Evolutionary conservation across 2,113 vertebrate species (phyloP).

Genomic region (Anoplopoma fimbria): DNA sequence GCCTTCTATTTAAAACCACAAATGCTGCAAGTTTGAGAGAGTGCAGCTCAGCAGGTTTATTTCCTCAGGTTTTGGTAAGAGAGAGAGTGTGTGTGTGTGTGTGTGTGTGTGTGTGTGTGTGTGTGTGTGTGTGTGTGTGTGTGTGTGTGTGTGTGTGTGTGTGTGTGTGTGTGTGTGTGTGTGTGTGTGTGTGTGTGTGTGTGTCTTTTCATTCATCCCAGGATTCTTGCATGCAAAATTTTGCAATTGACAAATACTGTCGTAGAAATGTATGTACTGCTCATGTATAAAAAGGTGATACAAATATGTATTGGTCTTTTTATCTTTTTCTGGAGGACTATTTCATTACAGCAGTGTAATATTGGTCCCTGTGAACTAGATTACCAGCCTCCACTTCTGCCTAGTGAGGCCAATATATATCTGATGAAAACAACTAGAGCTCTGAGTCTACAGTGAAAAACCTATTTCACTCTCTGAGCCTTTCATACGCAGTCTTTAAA

Average conservation of each 20-base stretch:
- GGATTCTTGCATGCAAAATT: not conserved
- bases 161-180: not conserved
- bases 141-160: not conserved
- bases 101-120: not conserved
- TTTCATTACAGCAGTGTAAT: not conserved
- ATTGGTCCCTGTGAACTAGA: not conserved
- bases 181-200: not conserved
- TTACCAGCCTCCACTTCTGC: no score
- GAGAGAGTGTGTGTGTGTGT: not conserved
- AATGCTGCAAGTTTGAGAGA: not conserved
- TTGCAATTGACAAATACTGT: not conserved
- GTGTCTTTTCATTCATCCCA: not conserved
- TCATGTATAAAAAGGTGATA: not conserved
- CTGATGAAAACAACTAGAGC: not conserved
- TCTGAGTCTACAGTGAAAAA: not conserved
- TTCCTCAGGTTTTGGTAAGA: not conserved
- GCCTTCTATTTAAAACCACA: constrained; percentile 45
- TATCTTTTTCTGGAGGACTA: not conserved
- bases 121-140: not conserved
- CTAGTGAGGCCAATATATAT: no score
- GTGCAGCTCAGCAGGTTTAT: constrained; percentile 4
- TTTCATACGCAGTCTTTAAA: not conserved
- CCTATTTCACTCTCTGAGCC: not conserved
- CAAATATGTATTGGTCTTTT: not conserved
- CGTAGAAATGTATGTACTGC: not conserved